Percentiles rank a stretch among this genome's conserved stretches.
phyloP scores from a whole-genome alignment of 2,113 vertebrate species.

The Odobenus rosmarus region DNA sequence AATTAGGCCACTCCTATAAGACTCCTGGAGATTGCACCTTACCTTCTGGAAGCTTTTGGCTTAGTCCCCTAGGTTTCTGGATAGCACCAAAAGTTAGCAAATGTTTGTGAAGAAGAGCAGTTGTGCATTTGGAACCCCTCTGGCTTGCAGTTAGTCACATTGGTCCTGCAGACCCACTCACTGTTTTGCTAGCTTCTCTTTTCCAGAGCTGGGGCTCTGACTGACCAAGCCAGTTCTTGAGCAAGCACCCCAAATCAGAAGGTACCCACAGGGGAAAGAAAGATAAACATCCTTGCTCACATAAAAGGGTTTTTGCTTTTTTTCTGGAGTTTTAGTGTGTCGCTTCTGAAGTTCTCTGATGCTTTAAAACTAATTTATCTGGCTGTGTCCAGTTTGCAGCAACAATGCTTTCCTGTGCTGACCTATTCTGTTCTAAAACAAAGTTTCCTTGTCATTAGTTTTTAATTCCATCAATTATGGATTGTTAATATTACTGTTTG shows the following conservation, averaged over 20 bases:
- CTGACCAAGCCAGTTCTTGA: not conserved
- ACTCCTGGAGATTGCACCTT: not conserved
- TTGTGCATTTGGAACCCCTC: not conserved
- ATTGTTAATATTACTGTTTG: conserved; percentile 15
- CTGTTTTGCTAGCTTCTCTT: not conserved
- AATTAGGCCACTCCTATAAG: not conserved
- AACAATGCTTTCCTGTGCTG: not conserved
- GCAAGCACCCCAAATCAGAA: not conserved
- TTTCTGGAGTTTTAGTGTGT: conserved; percentile 41
- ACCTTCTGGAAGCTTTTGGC: not conserved
- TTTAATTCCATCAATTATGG: not conserved
- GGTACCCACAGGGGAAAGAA: not conserved
- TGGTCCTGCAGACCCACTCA: not conserved
- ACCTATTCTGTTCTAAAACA: not conserved
- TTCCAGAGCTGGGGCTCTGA: not conserved
- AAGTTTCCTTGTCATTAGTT: not conserved
- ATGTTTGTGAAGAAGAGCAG: not conserved
- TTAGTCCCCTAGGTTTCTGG: not conserved
- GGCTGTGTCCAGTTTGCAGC: not conserved
- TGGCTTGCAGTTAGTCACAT: not conserved
- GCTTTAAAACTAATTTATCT: conserved; percentile 49
- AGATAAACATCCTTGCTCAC: not conserved
- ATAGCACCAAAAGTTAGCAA: not conserved
- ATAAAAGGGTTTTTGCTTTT: not conserved
- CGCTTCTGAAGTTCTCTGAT: conserved; percentile 43